A percentile compares a stretch with the other conserved stretches of the same genome.
Conservation (phyloP, 2,797 vertebrate genomes). For the Nothura maculosa region DNA sequence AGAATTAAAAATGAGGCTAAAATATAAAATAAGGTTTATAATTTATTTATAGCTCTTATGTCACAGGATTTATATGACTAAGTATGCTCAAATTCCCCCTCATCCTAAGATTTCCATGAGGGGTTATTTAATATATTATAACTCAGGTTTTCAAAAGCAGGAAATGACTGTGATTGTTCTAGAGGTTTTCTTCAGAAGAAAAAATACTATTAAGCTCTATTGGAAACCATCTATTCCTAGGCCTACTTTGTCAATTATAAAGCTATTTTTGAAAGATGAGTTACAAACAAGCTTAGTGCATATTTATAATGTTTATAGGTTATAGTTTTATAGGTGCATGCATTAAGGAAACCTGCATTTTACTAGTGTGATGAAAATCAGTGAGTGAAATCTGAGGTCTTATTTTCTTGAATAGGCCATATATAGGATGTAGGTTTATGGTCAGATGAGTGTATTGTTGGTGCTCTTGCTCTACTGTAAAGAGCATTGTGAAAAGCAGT, state of each 20-base stretch:
- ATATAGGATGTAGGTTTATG: fast-evolving
- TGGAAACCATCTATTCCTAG: background rate
- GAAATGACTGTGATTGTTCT: background rate
- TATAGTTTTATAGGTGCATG: too few relatives aligned
- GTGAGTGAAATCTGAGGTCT: background rate
- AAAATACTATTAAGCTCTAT: background rate
- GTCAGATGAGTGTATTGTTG: fast-evolving
- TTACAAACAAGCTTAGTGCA: background rate
- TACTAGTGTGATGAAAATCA: background rate
- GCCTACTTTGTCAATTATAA: background rate
- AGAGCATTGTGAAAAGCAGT: background rate
- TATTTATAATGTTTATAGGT: background rate
- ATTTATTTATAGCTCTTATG: background rate
- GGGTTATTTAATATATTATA: background rate
- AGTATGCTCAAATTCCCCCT: background rate
- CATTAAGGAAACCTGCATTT: background rate
- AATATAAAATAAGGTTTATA: background rate
- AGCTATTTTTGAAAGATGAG: background rate
- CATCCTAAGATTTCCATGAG: background rate
- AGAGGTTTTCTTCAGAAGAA: background rate
- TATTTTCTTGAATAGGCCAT: background rate
- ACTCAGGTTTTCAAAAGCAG: background rate
- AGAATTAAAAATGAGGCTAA: background rate
- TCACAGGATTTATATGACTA: background rate
- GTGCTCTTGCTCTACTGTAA: too few relatives aligned